A percentile compares a stretch with the other conserved stretches of the same genome.
phyloP scores from a whole-genome alignment of 2,797 vertebrate genomes.

The Babyrousa celebensis region DNA sequence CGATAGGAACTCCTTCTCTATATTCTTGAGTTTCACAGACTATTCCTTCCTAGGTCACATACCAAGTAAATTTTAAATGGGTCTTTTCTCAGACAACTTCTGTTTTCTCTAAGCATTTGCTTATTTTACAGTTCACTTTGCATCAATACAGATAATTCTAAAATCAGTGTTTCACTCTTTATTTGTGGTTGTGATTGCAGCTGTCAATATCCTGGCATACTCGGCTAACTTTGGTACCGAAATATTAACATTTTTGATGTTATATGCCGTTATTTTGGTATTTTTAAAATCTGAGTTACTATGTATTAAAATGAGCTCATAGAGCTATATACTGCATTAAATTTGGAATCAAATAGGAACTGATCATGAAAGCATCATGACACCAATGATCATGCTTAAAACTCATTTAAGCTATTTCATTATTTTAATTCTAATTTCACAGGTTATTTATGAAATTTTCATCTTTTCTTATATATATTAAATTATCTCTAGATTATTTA shows the following conservation, averaged over 20 bases:
- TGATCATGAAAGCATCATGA: no score
- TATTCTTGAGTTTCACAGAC: background rate
- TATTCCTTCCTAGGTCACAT: background rate
- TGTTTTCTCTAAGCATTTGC: background rate
- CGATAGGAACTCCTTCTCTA: no score
- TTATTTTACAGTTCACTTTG: background rate
- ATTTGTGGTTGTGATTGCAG: background rate
- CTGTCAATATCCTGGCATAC: background rate
- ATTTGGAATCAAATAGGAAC: no score
- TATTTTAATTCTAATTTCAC: background rate
- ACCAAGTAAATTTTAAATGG: background rate
- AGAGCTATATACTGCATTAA: no score
- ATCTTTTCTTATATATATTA: no score
- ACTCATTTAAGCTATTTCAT: background rate
- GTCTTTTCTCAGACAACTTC: background rate
- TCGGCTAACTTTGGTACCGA: background rate
- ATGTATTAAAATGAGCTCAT: no score
- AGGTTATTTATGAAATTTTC: background rate
- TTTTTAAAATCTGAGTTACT: background rate
- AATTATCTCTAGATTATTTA: no score
- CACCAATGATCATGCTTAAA: background rate
- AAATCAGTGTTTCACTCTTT: background rate
- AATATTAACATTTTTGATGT: background rate
- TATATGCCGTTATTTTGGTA: slow-evolving; percentile 34
- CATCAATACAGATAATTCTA: background rate